Conservation (phyloP, 2,888 invertebrate species). For the Nemurella pictetii region DNA sequence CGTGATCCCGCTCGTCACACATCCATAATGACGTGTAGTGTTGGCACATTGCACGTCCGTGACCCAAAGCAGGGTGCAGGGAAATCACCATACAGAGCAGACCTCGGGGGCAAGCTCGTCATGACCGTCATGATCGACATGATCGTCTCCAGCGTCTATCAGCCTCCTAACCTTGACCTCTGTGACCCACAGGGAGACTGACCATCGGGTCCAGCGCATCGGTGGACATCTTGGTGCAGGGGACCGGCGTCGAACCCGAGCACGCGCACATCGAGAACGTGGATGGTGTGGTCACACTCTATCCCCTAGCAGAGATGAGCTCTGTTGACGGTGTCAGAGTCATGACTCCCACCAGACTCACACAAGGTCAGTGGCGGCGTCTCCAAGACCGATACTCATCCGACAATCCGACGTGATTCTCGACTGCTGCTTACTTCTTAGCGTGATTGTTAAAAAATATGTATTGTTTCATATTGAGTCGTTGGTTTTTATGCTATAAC, state of each 20-base stretch:
- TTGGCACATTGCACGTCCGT: no score
- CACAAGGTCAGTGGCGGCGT: conserved; percentile 78
- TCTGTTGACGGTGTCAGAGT: conserved; percentile 75
- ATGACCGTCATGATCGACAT: not conserved
- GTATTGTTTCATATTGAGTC: not conserved
- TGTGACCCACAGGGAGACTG: conserved; percentile 69
- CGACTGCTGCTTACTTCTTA: not conserved
- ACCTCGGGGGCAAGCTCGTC: not conserved
- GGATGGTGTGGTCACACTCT: conserved; percentile 81
- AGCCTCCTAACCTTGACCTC: not conserved
- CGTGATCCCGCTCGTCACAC: not conserved
- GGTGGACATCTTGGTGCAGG: conserved; percentile 82
- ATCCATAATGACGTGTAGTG: not conserved
- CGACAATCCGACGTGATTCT: not conserved
- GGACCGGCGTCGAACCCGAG: conserved; percentile 80
- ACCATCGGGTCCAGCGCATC: conserved; percentile 77
- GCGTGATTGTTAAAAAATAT: not conserved
- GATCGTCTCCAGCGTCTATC: not conserved
- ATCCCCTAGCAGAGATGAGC: conserved; percentile 70
- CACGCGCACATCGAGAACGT: conserved; percentile 89
- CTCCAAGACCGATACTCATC: conserved; percentile 24
- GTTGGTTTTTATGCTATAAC: not conserved
- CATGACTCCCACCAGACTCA: conserved; percentile 71
- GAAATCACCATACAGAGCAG: not conserved
- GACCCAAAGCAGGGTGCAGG: not conserved